phyloP scores from a whole-genome alignment of 2,888 invertebrate genomes.

The Clistopyga incitator region DNA sequence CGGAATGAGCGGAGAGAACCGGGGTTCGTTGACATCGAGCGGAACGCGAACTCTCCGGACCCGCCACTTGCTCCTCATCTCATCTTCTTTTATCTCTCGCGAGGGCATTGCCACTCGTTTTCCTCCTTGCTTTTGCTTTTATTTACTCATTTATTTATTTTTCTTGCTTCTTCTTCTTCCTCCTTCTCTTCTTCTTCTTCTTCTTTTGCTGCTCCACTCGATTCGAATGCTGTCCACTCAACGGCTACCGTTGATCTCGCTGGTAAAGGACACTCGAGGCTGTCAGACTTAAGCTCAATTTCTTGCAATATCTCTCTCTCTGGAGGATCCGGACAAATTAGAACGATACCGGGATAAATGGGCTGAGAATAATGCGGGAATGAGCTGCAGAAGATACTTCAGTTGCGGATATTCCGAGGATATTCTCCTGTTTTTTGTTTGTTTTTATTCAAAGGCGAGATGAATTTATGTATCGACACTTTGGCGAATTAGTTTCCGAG shows the following conservation, averaged over 20 bases:
- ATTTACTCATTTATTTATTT: constrained; percentile 4
- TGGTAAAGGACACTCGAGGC: constrained; percentile 46
- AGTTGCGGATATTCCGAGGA: background rate
- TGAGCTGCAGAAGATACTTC: background rate
- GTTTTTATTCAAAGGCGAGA: background rate
- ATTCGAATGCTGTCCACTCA: constrained; percentile 31
- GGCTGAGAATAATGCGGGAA: background rate
- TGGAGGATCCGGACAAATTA: constrained; percentile 2
- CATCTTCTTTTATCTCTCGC: constrained; percentile 46
- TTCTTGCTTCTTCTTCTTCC: constrained; percentile 19
- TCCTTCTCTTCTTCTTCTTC: constrained; percentile 7
- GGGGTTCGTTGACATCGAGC: constrained; percentile 80
- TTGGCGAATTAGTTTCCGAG: too few species aligned
- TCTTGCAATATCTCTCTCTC: constrained; percentile 20
- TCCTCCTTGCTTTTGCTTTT: constrained; percentile 7
- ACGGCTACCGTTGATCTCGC: constrained; percentile 53
- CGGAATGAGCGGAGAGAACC: constrained; percentile 57
- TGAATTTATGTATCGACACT: too few species aligned
- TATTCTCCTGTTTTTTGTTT: background rate
- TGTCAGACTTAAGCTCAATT: constrained; percentile 32
- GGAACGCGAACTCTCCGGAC: constrained; percentile 78
- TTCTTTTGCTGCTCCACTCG: constrained; percentile 10
- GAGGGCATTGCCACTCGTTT: constrained; percentile 22
- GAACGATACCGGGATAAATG: constrained; percentile 27
- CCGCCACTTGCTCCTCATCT: constrained; percentile 66